Base-by-base conservation (phyloP, 1,140 invertebrate species). In the Gryon sp. region DNA sequence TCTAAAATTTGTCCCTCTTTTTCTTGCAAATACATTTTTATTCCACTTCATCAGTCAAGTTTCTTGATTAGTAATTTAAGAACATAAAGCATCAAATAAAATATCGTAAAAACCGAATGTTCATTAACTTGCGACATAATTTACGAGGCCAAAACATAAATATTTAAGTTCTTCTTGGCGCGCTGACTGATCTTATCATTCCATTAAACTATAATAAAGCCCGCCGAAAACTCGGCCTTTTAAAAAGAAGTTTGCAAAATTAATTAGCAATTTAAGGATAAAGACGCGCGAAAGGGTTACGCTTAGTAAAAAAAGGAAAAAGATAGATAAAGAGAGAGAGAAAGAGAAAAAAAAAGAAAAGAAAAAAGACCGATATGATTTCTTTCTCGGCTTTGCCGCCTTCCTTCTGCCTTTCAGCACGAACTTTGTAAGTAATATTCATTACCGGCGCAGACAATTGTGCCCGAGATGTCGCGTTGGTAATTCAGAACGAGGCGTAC, bases 351-450 rank as follows among this genome's bases (percentile, higher is more conserved):
- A 59, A 26, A 40, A n/a, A n/a, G n/a, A n/a, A n/a, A n/a, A n/a
- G n/a, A n/a, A n/a, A n/a, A n/a, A n/a, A n/a, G n/a, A n/a, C n/a
- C 26, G 36, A 62, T 52, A 43, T 34, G 3, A 4, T 55, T 38
- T 15, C 28, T 66, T 46, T 36, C 41, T 52, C 40, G n/a, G n/a
- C 11, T 4, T 7, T 4, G 1, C 4, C 3, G 26, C 14, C 15
- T 55, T 36, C 22, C 28, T 45, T 59, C 24, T 28, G 9, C 46
- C 18, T 34, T 52, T 34, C 60, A 53, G 15, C n/a, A 15, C 30
- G 46, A 66, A 75, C 26, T 68, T 60, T 57, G 69, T 52, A 68
- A 78, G 76, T 63, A 73, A 78, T 63, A 72, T 70, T 68, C 62
- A 63, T 78, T 78, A 78, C 53, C 30, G 50, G 46, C 32, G 18